phyloP scores from a whole-genome alignment of 92 coral and sea anemone genomes.

The Siderastrea siderea region DNA sequence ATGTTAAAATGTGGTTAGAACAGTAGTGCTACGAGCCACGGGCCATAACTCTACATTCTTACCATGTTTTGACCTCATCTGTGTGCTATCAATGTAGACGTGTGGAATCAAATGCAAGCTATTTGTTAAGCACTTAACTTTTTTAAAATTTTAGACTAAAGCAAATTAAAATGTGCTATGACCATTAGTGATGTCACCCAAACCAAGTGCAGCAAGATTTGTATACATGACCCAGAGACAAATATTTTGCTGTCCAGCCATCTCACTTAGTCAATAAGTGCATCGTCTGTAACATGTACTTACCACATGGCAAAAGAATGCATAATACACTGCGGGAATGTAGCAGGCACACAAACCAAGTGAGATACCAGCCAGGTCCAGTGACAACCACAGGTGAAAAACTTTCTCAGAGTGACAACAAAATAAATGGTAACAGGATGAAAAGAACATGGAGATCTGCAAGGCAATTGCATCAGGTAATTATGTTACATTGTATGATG shows the following conservation, averaged over 20 bases:
- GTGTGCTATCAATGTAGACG: too few species aligned
- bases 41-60: too few species aligned
- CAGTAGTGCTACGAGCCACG: too few species aligned
- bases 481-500: not conserved
- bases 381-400: constrained; percentile 91
- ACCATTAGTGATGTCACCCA: not conserved
- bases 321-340: constrained; percentile 94
- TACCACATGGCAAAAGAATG: constrained; percentile 91
- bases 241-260: too few species aligned
- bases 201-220: not conserved
- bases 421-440: constrained; percentile 93
- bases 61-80: too few species aligned
- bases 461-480: not conserved
- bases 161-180: not conserved
- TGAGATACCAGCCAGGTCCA: constrained; percentile 98
- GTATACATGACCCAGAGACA: too few species aligned
- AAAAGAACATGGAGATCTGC: constrained; percentile 90
- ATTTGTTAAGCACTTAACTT: too few species aligned
- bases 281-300: constrained; percentile 7
- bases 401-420: constrained; percentile 96
- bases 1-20: too few species aligned
- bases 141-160: too few species aligned
- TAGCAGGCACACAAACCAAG: constrained; percentile 95
- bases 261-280: too few species aligned
- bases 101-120: too few species aligned